Evolutionary conservation across 2,797 vertebrate genomes (phyloP), one percentile per base, ranked within the genome.

Genomic region (Silurus aristotelis): DNA sequence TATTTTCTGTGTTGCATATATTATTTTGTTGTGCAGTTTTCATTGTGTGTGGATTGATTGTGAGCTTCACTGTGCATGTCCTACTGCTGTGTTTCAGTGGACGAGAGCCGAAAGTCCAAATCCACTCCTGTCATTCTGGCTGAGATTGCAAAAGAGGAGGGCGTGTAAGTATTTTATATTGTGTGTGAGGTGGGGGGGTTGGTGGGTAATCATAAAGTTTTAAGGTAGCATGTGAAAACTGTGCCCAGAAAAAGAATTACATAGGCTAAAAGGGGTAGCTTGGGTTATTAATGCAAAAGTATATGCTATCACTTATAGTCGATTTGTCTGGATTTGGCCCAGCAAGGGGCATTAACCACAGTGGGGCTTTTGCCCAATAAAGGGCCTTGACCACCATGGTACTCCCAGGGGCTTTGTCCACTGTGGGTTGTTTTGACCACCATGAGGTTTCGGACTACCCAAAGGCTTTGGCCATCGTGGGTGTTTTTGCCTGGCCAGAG

Each of bases 81-180:
- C 20, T 64, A 12, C 20, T 84, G 82, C 22, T 83, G 58, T 15
- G 1, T 38, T 92, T 83, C 88, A 96, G 96, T 96, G 93, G 96
- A 96, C 85, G 96, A 96, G 85, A 94, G 89, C 86, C 91, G 95
- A 22, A 96, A 93, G 80, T 89, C 95, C 1, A 92, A 92, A 12
- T 94, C 94, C 5, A 96, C 95, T 17, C 95, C 94, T 0, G 13
- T 94, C 84, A 95, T 96, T 86, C 90, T 96, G 92, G 92, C 94
- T 72, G 95, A 96, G 90, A 96, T 96, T 5, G 93, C 90, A 20
- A 95, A 94, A 79, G 96, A 96, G 89, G 96, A 96, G 87, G 95
- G 96, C 73, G n/a, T 96, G 96, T 96, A 90, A 93, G 95, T 92
- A 80, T 25, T 25, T 6, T 3, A 38, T 71, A 12, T 8, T 52